Base-by-base conservation (phyloP, 2,888 invertebrate species). In the Drosophila yooni region DNA sequence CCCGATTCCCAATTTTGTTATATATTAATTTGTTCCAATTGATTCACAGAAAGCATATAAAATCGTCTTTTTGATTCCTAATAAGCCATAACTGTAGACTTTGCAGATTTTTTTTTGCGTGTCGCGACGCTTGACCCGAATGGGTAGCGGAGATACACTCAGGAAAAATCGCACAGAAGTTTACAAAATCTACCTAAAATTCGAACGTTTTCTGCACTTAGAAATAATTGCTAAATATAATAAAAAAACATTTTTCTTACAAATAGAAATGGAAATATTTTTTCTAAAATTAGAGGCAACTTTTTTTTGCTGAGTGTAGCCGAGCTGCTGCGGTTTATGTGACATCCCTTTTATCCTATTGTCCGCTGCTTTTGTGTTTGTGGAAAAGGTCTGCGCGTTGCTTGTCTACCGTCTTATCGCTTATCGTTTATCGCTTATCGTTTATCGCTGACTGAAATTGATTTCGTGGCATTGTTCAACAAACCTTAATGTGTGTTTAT, bases 361-460 rank as follows among this genome's bases (percentile, higher is more conserved):
- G 38, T 54, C 53, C 48, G 38, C 43, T 51, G 59, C 63, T n/a
- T 76, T 81, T 76, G 56, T 77, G 65, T 76, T 61, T 80, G 64
- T 81, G 56, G 31, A 38, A 74, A 77, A 68, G 62, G 71, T 65
- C 75, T 62, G 15, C 53, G 62, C 52, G 36, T 70, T 76, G 72
- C 77, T 76, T 81, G 77, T 62, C 65, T 59, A 50, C 38, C 74
- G 66, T 59, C 70, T 82, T 79, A 80, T 82, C 81, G 71, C 81
- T 70, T 68, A 80, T 61, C 83, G 75, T 51, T 74, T 58, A 71
- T 82, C 81, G 76, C 66, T 67, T 68, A 81, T 58, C 84, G 74
- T 77, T 82, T 73, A 90, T 83, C 83, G 76, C 63, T 48, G 58
- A 54, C 68, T 50, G 63, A 88, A 84, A 88, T 84, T 84, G 90